Percentiles rank a stretch among this genome's conserved stretches.
Evolutionary conservation across 2,888 invertebrate species (phyloP).

Genomic region (Agrochola circellaris): DNA sequence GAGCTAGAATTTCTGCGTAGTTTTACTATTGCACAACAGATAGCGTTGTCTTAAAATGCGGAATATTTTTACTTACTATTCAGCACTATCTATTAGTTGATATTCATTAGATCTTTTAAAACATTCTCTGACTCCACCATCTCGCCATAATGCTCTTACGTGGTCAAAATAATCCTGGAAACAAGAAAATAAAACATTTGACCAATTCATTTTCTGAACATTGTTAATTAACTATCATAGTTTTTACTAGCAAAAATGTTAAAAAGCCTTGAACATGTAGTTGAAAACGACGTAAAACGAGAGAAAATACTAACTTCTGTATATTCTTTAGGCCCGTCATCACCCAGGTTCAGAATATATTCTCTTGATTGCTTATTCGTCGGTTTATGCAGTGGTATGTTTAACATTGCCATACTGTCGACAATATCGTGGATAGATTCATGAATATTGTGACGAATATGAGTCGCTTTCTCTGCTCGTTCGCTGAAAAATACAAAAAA

Average conservation of each 20-base stretch:
- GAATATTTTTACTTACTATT: conserved; percentile 92
- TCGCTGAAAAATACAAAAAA: conserved; percentile 89
- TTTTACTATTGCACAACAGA: conserved; percentile 42
- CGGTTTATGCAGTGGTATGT: conserved; percentile 87
- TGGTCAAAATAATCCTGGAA: conserved; percentile 94
- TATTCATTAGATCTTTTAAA: conserved; percentile 94
- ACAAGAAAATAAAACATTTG: conserved; percentile 19
- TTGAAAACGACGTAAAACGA: neutral
- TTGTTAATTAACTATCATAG: too few relatives aligned
- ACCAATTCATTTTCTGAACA: neutral
- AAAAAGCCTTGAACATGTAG: neutral
- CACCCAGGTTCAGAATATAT: conserved; percentile 89
- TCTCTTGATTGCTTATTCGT: conserved; percentile 81
- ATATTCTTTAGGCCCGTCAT: conserved; percentile 88
- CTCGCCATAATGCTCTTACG: conserved; percentile 92
- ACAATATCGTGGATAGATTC: conserved; percentile 94
- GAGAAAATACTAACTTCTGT: conserved; percentile 85
- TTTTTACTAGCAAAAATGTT: neutral
- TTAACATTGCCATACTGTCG: conserved; percentile 89
- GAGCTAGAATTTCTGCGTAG: neutral
- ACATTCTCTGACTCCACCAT: conserved; percentile 93
- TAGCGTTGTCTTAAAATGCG: conserved; percentile 24
- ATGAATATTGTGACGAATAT: conserved; percentile 94
- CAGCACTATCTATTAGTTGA: conserved; percentile 95
- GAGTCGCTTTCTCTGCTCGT: conserved; percentile 91